A percentile compares a stretch with the other conserved stretches of the same genome.
These are phyloP conservation scores for Drosophila guanche DNA, from an alignment of 1,140 invertebrate species.

Conservation along the genomic window DNA sequence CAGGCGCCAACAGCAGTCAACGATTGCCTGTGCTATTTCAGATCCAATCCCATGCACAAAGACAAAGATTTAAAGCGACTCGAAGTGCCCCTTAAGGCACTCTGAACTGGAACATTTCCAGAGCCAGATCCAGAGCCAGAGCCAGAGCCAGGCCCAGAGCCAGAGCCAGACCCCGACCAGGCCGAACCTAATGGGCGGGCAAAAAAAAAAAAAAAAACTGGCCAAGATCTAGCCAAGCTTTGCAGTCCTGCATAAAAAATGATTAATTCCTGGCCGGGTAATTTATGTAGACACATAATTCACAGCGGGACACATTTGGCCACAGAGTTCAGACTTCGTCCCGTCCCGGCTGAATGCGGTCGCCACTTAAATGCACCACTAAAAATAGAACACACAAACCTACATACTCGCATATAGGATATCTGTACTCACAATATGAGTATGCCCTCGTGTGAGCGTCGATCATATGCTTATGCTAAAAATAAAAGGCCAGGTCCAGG, in stretches of 20 bases:
- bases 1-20: slow-evolving; percentile 34
- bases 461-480: slow-evolving; percentile 75
- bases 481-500: slow-evolving; percentile 57
- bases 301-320: slow-evolving; percentile 79
- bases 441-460: slow-evolving; percentile 39
- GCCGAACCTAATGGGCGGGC: slow-evolving; percentile 66
- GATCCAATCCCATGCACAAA: slow-evolving; percentile 50
- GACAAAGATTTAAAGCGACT: slow-evolving; percentile 71
- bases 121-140: not conserved
- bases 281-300: slow-evolving; percentile 82
- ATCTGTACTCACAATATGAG: not conserved
- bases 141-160: not conserved
- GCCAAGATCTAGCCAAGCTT: slow-evolving; percentile 29
- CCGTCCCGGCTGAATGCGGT: slow-evolving; percentile 50
- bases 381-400: slow-evolving; percentile 69
- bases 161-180: slow-evolving; percentile 4
- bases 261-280: slow-evolving; percentile 79
- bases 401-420: not conserved
- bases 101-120: not conserved
- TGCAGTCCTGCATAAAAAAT: slow-evolving; percentile 77
- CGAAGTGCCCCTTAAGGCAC: slow-evolving; percentile 62
- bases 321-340: slow-evolving; percentile 68
- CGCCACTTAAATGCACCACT: slow-evolving; percentile 75
- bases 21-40: slow-evolving; percentile 18
- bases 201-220: slow-evolving; percentile 23